Evolutionary conservation across 2,888 invertebrate species (phyloP).

Genomic region (Machimus atricapillus): DNA sequence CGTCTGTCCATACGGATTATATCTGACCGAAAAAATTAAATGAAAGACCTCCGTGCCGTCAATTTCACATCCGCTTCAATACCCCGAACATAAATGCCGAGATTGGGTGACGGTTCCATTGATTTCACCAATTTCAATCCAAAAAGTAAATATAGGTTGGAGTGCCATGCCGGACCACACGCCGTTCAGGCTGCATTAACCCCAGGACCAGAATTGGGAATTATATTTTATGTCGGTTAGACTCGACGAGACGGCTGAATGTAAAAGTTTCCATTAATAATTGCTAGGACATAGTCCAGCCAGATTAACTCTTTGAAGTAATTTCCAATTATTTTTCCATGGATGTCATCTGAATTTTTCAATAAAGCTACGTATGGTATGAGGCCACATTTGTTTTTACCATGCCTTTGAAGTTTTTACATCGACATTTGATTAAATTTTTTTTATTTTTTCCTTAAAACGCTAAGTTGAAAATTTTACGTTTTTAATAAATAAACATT

Average conservation of each 20-base stretch:
- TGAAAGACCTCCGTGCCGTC: background rate
- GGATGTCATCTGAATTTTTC: background rate
- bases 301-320: background rate
- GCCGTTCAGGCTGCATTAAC: background rate
- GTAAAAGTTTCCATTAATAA: background rate
- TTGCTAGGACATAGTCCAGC: background rate
- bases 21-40: background rate
- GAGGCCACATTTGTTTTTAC: background rate
- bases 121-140: background rate
- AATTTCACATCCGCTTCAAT: background rate
- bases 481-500: too few relatives aligned
- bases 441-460: too few relatives aligned
- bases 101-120: background rate
- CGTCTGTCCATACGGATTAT: background rate
- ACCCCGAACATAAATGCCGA: background rate
- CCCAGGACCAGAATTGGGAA: background rate
- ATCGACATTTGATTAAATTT: background rate
- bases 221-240: background rate
- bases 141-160: background rate
- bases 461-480: too few relatives aligned
- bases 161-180: background rate
- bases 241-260: background rate
- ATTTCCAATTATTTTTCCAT: slow-evolving; percentile 13
- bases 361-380: background rate
- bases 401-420: background rate